A percentile compares a stretch with the other conserved stretches of the same genome.
Evolutionary conservation across 2,797 vertebrate genomes (phyloP).

Genomic region (Trematomus bernacchii): DNA sequence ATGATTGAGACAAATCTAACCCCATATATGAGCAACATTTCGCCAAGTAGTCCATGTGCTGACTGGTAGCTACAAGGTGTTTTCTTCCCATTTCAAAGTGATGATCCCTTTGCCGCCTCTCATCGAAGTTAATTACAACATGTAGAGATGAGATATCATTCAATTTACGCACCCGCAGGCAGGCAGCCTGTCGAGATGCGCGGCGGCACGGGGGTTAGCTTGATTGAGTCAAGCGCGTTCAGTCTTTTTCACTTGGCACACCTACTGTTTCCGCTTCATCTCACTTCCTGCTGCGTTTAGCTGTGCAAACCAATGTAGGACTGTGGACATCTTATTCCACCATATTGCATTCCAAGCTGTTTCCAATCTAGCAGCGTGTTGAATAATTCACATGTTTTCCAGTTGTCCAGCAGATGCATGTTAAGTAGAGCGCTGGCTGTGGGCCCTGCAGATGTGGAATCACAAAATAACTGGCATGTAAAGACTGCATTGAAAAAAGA

Average conservation of each 20-base stretch:
- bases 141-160: slow-evolving; percentile 19
- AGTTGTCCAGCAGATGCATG: slow-evolving; percentile 59
- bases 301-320: slow-evolving; percentile 22
- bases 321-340: slow-evolving; percentile 13
- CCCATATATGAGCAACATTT: slow-evolving; percentile 4
- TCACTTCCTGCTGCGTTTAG: slow-evolving; percentile 29
- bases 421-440: slow-evolving; percentile 21
- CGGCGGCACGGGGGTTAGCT: slow-evolving; percentile 6
- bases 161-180: slow-evolving; percentile 5
- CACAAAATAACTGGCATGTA: background rate
- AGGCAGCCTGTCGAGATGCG: slow-evolving; percentile 8
- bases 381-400: slow-evolving; percentile 74
- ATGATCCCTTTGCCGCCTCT: slow-evolving; percentile 19
- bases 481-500: background rate
- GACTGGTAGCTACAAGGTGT: slow-evolving; percentile 5
- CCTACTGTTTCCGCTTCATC: slow-evolving; percentile 26
- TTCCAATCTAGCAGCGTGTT: slow-evolving; percentile 44
- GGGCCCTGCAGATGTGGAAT: slow-evolving; percentile 17
- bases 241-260: background rate
- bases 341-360: slow-evolving; percentile 52
- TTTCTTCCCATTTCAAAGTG: slow-evolving; percentile 22
- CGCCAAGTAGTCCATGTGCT: background rate
- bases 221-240: slow-evolving; percentile 24
- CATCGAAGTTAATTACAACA: slow-evolving; percentile 40
- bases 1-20: too few relatives aligned